phyloP scores from a whole-genome alignment of 2,797 vertebrate genomes.

The Halcyon badia region DNA sequence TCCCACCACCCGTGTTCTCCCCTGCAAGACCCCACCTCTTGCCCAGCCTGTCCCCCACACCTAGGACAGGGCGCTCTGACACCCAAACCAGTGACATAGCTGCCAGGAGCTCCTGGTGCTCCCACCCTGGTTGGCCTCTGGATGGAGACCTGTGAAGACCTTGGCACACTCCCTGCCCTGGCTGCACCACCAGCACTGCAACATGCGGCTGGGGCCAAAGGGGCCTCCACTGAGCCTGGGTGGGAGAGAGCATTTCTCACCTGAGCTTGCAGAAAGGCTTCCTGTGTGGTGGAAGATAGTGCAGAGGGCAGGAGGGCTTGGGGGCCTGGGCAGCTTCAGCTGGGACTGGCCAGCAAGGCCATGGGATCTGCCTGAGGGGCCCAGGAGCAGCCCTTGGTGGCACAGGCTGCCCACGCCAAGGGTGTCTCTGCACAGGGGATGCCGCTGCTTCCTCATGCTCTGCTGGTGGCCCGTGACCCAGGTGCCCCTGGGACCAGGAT shows the following conservation, averaged over 20 bases:
- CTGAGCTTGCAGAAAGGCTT: background rate
- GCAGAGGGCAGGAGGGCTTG: background rate
- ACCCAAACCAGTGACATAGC: rapidly evolving
- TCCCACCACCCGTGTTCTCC: background rate
- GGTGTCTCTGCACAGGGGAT: background rate
- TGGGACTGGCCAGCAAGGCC: background rate
- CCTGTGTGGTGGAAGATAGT: background rate
- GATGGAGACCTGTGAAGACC: rapidly evolving
- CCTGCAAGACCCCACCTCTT: background rate
- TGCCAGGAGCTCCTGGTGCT: background rate
- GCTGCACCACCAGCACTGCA: background rate
- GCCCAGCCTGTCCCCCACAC: background rate
- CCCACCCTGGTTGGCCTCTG: rapidly evolving
- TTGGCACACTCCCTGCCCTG: background rate
- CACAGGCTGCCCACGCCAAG: background rate
- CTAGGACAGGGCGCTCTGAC: background rate
- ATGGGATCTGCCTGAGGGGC: background rate
- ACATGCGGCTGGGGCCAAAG: rapidly evolving
- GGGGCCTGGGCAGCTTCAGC: background rate
- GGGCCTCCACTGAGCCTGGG: background rate
- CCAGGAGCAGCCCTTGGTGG: background rate
- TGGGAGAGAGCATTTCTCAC: background rate
- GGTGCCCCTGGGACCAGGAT: rapidly evolving
- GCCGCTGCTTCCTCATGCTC: background rate
- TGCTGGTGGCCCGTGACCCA: background rate